Base-by-base conservation (phyloP, 2,888 invertebrate species). In the Machimus rusticus region DNA sequence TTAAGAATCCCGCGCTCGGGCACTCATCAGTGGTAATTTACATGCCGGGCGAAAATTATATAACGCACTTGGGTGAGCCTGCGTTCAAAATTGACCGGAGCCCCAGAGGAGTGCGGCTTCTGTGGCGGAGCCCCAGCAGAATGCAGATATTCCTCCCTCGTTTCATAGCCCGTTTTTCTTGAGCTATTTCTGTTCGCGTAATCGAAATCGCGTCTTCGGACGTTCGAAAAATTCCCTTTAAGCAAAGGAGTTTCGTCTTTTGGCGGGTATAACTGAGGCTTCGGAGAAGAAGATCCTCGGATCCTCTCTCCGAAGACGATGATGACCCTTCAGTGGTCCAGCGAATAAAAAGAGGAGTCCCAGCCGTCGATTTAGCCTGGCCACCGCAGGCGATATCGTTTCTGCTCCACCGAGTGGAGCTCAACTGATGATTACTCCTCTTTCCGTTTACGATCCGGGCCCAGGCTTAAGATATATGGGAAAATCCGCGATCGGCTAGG, bases 21-120 rank as follows among this genome's bases (percentile, higher is more conserved):
- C 77, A 86, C 43, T 74, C 85, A 85, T 85, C 85, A 74, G 12
- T 19, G 86, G 86, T 86, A 86, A 86, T 86, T 86, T 86, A 77
- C 86, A 86, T 86, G 77, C 86, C 86, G 31, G 86, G 77, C 86
- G 86, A 86, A 86, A 86, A 86, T 86, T 86, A 86, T 86, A 86
- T 86, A 86, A 86, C 86, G 86, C 86, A 86, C 86, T 86, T 51
- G 46, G 66, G 46, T 37, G 55, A 37, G 57, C 74, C 74, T 85
- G 85, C 85, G 74, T 85, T 85, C 23, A 39, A 16, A 57, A 66
- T 66, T 37, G 66, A 8, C 39, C 76, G n/a, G n/a, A 1, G 39
- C n/a, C 16, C 39, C 19, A 66, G 37, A 51, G n/a, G n/a, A 51
- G 51, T 51, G 34, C 43, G 19, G 23, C 57, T 66, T 66, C 46